These are phyloP conservation scores for Potorous gilbertii DNA, from an alignment of 2,797 vertebrate genomes.

Conservation along the genomic window DNA sequence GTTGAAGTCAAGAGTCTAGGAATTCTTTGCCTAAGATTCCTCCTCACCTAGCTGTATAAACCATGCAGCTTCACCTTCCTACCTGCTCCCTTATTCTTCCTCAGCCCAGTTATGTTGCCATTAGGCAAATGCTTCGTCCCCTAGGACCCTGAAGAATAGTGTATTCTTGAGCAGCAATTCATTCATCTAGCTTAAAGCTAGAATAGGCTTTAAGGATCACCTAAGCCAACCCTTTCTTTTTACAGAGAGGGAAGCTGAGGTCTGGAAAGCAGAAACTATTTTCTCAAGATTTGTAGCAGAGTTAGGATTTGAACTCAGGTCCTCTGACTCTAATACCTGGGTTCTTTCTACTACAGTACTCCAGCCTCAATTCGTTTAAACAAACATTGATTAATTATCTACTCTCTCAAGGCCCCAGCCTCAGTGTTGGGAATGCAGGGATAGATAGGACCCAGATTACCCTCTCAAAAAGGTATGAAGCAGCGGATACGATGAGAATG, in stretches of 20 bases:
- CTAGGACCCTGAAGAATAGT: constrained; percentile 53
- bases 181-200: neutral
- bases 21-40: neutral
- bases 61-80: neutral
- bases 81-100: neutral
- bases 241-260: neutral
- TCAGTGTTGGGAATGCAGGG: neutral
- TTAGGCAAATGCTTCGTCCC: neutral
- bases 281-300: neutral
- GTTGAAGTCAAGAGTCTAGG: neutral
- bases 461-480: neutral
- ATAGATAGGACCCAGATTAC: neutral
- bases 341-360: neutral
- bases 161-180: constrained; percentile 21
- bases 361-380: neutral
- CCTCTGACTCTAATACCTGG: neutral
- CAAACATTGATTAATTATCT: neutral
- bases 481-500: neutral
- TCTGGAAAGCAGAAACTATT: neutral
- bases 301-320: neutral
- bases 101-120: neutral
- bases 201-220: neutral
- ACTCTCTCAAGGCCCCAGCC: neutral
- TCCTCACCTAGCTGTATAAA: neutral
- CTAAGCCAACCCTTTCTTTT: neutral